These are phyloP conservation scores for Halcyon leucocephala DNA, from an alignment of 2,797 vertebrate genomes.

Conservation along the genomic window DNA sequence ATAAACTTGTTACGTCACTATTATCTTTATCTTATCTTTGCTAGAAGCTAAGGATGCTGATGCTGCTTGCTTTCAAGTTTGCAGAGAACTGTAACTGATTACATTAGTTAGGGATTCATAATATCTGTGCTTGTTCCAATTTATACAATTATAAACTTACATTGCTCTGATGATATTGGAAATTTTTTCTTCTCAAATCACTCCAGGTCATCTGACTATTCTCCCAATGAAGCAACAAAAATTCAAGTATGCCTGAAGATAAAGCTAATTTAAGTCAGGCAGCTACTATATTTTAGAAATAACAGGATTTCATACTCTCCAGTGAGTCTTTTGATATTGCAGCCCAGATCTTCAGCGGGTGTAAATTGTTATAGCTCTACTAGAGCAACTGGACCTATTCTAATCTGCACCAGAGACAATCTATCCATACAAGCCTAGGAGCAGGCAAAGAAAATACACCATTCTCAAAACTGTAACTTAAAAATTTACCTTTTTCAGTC, in stretches of 20 bases:
- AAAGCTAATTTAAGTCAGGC: neutral
- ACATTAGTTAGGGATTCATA: neutral
- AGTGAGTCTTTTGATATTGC: neutral
- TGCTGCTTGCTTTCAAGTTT: neutral
- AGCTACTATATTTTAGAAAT: neutral
- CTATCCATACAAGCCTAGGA: neutral
- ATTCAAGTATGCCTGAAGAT: neutral
- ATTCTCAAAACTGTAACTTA: neutral
- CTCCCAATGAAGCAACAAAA: neutral
- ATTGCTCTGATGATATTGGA: no score
- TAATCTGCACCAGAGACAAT: neutral
- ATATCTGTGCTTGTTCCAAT: neutral
- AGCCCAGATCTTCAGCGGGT: neutral
- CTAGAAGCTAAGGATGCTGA: neutral
- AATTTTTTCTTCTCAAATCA: neutral
- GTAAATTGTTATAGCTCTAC: neutral
- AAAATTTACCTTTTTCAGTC: conserved; percentile 90
- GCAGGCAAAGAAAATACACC: neutral
- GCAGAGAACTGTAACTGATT: neutral
- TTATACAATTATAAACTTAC: neutral
- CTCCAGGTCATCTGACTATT: neutral
- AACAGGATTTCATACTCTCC: neutral
- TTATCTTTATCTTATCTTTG: neutral
- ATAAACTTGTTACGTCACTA: neutral
- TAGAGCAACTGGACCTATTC: neutral